A percentile compares a stretch with the other conserved stretches of the same genome.
These are phyloP conservation scores for Sinocyclocheilus maitianheensis DNA, from an alignment of 2,113 vertebrate genomes.

Conservation along the genomic window DNA sequence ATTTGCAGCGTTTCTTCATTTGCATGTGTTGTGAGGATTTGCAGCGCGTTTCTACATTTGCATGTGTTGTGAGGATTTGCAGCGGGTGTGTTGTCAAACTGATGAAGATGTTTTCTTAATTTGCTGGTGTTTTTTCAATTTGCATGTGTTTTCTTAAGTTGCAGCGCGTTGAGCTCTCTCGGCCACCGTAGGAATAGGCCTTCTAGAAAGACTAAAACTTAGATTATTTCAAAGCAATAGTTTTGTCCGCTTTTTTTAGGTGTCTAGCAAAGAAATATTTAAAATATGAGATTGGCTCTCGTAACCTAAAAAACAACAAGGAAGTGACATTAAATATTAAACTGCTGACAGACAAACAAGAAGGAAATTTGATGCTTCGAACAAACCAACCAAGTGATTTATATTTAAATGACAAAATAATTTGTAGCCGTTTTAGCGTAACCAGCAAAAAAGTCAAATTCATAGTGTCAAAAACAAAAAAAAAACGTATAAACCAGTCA, in stretches of 20 bases:
- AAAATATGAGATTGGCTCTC: neutral
- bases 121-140: too few species aligned
- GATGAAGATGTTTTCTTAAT: too few species aligned
- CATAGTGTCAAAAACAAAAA: neutral
- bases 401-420: neutral
- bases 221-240: neutral
- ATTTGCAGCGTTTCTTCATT: too few species aligned
- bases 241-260: too few species aligned
- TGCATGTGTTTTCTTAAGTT: too few species aligned
- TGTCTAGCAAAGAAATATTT: constrained; percentile 3
- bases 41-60: too few species aligned
- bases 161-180: too few species aligned
- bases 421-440: neutral
- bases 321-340: constrained; percentile 1
- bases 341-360: constrained; percentile 5
- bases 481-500: neutral
- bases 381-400: neutral
- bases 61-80: too few species aligned
- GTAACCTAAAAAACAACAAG: neutral
- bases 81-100: too few species aligned
- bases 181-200: too few species aligned
- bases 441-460: neutral
- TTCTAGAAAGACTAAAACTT: neutral
- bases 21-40: too few species aligned
- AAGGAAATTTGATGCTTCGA: neutral